Percentiles rank a stretch among this genome's conserved stretches.
Evolutionary conservation across 64 coral and sea anemone genomes (phyloP).

Genomic region (Porites australiensis): DNA sequence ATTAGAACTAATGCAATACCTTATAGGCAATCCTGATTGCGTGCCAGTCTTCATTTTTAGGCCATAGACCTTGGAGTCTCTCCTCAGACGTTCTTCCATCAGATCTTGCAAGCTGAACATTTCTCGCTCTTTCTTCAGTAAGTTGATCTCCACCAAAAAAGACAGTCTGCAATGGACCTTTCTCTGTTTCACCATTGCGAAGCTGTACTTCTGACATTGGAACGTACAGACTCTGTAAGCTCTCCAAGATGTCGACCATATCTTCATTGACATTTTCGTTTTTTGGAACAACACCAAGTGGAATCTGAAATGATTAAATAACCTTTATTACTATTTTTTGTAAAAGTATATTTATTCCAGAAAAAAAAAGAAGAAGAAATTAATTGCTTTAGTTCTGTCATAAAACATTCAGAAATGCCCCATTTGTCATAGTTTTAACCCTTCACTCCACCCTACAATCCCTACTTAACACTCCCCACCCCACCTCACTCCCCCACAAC

Average conservation of each 20-base stretch:
- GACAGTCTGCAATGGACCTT: neutral
- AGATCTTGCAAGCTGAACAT: constrained; percentile 21
- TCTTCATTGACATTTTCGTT: constrained; percentile 54
- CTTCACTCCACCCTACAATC: too few relatives aligned
- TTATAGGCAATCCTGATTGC: constrained; percentile 32
- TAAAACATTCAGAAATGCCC: too few relatives aligned
- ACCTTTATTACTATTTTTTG: too few relatives aligned
- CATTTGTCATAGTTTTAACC: too few relatives aligned
- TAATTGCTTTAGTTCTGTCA: too few relatives aligned
- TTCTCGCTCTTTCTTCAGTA: constrained; percentile 40
- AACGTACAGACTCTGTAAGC: constrained; percentile 21
- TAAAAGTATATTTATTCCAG: neutral
- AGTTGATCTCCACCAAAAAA: constrained; percentile 52
- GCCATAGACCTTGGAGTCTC: neutral
- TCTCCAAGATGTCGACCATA: constrained; percentile 30
- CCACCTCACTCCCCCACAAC: too few relatives aligned
- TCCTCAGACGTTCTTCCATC: neutral
- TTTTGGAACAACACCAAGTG: constrained; percentile 15
- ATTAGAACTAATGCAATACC: neutral
- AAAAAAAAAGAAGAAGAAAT: neutral
- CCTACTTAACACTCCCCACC: too few relatives aligned
- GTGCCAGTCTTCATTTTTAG: constrained; percentile 69
- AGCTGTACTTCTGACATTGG: neutral
- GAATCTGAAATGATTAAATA: too few relatives aligned
- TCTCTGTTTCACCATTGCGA: neutral